Percentiles rank a stretch among this genome's conserved stretches.
Evolutionary conservation across 2,113 vertebrate species (phyloP).

Genomic region (Platysternon megacephalum): DNA sequence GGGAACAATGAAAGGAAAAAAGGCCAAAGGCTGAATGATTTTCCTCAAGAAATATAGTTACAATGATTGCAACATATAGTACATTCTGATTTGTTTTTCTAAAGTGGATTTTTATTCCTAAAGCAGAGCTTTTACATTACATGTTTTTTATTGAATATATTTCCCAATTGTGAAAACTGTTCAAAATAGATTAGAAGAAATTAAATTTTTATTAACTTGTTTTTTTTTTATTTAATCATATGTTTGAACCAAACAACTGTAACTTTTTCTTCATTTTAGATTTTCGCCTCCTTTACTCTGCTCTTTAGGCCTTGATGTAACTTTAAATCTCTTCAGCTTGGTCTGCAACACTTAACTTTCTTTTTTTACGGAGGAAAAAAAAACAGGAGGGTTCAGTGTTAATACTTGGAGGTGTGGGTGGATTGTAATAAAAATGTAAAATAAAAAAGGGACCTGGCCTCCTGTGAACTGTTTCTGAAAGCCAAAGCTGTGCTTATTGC

Average conservation of each 20-base stretch:
- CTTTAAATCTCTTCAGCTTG: constrained; percentile 42
- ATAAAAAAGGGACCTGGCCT: constrained; percentile 60
- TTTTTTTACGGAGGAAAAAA: background rate
- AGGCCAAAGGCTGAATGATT: background rate
- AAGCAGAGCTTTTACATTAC: constrained; percentile 38
- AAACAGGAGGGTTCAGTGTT: constrained; percentile 31
- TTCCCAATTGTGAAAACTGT: constrained; percentile 41
- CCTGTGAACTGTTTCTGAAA: constrained; percentile 55
- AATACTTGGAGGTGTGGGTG: constrained; percentile 49
- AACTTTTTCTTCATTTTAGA: background rate
- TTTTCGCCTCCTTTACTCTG: constrained; percentile 16
- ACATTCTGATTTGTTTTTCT: constrained; percentile 15
- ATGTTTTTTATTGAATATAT: constrained; percentile 48
- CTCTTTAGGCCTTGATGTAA: constrained; percentile 44
- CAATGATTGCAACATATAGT: constrained; percentile 16
- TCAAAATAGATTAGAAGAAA: background rate
- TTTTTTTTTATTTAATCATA: constrained; percentile 51
- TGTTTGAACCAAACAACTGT: constrained; percentile 19
- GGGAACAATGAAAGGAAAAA: background rate
- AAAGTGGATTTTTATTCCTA: constrained; percentile 53
- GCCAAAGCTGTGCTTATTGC: background rate
- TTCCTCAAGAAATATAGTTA: background rate
- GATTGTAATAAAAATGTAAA: constrained; percentile 65
- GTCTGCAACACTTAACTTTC: constrained; percentile 4
- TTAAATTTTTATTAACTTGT: constrained; percentile 1